These are phyloP conservation scores for Malurus elegans DNA, from an alignment of 2,113 vertebrate genomes.

Conservation along the genomic window DNA sequence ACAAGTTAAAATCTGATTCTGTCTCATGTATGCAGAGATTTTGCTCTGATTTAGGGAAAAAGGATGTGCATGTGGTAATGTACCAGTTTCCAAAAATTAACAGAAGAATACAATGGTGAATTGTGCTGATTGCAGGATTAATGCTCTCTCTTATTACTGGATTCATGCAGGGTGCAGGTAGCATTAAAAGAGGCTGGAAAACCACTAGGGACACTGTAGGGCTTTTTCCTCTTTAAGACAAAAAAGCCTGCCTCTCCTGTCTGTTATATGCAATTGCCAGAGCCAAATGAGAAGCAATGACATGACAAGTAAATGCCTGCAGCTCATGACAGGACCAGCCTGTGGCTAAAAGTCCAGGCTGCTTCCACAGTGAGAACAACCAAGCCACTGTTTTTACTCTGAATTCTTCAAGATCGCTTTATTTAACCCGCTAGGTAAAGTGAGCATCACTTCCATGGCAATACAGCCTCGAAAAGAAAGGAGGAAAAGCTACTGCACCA, in stretches of 20 bases:
- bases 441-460: not conserved
- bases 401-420: not conserved
- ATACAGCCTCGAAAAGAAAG: not conserved
- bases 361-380: not conserved
- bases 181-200: not conserved
- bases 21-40: not conserved
- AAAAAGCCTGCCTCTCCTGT: not conserved
- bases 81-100: constrained; percentile 10
- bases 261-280: not conserved
- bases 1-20: not conserved
- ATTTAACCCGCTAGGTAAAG: not conserved
- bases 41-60: constrained; percentile 1
- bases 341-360: not conserved
- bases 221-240: not conserved
- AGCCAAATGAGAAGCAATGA: not conserved
- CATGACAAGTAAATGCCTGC: not conserved
- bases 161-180: not conserved
- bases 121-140: not conserved
- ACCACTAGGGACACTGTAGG: not conserved
- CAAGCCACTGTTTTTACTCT: not conserved
- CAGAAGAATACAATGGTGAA: not conserved
- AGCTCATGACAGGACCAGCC: not conserved
- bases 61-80: not conserved
- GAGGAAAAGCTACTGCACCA: not conserved
- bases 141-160: not conserved